These are phyloP conservation scores for Leucosticte australis DNA, from an alignment of 2,113 vertebrate species.

Conservation along the genomic window DNA sequence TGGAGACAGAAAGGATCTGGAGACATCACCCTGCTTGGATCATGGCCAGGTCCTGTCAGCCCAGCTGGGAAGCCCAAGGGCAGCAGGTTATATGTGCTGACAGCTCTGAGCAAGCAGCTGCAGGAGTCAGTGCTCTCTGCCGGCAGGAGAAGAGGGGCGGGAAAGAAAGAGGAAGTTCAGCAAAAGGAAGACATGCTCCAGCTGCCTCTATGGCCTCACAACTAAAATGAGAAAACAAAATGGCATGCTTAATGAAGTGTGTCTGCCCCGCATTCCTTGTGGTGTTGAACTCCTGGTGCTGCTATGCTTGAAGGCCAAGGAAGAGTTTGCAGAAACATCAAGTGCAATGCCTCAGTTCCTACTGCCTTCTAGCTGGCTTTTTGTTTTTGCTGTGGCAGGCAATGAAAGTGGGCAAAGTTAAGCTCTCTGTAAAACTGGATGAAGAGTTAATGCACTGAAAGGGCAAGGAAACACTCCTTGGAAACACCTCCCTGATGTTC, in stretches of 20 bases:
- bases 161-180: neutral
- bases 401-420: neutral
- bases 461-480: neutral
- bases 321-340: neutral
- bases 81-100: neutral
- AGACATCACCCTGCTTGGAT: neutral
- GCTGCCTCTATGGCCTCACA: neutral
- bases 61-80: neutral
- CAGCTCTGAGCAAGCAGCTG: slow-evolving; percentile 7
- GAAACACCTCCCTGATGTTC: neutral
- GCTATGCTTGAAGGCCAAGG: neutral
- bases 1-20: neutral
- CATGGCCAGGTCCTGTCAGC: neutral
- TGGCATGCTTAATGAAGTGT: neutral
- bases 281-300: neutral
- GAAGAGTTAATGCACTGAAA: neutral
- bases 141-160: neutral
- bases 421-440: neutral
- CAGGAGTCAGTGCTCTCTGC: neutral
- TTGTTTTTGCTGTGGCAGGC: neutral
- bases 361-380: neutral
- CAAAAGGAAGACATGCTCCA: neutral
- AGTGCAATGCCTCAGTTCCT: neutral
- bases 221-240: neutral
- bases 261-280: neutral